A percentile compares a stretch with the other conserved stretches of the same genome.
Evolutionary conservation across 2,888 invertebrate genomes (phyloP).

Genomic region (Nephrocerus scutellatus): DNA sequence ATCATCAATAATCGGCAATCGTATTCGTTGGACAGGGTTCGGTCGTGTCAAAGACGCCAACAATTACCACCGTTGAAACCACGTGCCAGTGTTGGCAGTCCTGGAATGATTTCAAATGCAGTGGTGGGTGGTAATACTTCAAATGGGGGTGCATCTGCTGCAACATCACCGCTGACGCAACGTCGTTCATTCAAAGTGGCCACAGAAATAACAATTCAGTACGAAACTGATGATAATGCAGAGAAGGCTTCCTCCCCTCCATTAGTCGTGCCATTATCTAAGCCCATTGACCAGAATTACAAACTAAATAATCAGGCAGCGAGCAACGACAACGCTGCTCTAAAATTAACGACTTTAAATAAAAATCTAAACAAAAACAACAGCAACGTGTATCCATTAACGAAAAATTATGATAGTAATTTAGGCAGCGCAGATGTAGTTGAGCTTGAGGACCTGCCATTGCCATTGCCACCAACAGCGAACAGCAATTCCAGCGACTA

Average conservation of each 20-base stretch:
- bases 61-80: conserved; percentile 40
- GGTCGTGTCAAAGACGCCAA: conserved; percentile 23
- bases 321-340: conserved; percentile 25
- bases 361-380: too few relatives aligned
- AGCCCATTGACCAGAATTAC: conserved; percentile 3
- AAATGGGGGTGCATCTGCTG: conserved; percentile 5
- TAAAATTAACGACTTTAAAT: too few relatives aligned
- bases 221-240: conserved; percentile 20
- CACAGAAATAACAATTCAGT: conserved; percentile 37
- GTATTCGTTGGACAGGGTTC: conserved; percentile 35
- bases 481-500: too few relatives aligned
- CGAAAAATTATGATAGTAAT: conserved; percentile 19
- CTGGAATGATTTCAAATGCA: conserved; percentile 14
- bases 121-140: conserved; percentile 6
- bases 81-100: conserved; percentile 21
- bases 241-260: conserved; percentile 4
- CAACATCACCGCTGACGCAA: conserved; percentile 27
- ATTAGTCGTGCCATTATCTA: conserved; percentile 22
- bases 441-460: too few relatives aligned
- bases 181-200: conserved; percentile 36
- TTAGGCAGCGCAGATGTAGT: too few relatives aligned
- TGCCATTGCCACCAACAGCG: too few relatives aligned
- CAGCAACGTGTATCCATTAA: conserved; percentile 17
- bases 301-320: conserved; percentile 18
- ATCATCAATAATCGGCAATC: conserved; percentile 24